Conservation (phyloP, 2,113 vertebrate genomes). For the Neodon shergylaensis region DNA sequence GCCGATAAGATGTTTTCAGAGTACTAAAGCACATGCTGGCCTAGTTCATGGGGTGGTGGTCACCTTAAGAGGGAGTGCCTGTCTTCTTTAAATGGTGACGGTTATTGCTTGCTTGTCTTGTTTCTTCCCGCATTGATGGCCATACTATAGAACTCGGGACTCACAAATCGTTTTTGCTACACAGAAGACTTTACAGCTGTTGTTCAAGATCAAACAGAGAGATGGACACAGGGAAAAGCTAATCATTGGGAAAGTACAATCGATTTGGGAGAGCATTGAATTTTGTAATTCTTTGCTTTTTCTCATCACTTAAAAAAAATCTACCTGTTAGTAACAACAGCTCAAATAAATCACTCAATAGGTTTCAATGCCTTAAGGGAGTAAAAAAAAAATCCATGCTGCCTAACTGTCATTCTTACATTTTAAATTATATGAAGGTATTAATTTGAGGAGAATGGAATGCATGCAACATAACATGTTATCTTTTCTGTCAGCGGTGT, state of each 20-base stretch:
- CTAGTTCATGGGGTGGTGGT: no score
- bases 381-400: conserved; percentile 39
- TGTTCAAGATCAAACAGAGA: conserved; percentile 64
- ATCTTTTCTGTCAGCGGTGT: neutral
- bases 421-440: neutral
- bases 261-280: conserved; percentile 32
- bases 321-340: conserved; percentile 67
- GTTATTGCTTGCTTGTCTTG: neutral
- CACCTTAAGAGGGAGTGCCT: neutral
- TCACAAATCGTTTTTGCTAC: neutral
- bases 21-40: neutral
- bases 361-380: conserved; percentile 60
- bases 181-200: conserved; percentile 62
- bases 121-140: conserved; percentile 17
- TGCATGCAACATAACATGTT: no score
- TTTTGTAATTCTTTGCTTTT: conserved; percentile 75
- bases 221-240: conserved; percentile 70
- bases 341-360: conserved; percentile 71
- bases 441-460: neutral
- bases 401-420: conserved; percentile 1
- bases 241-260: conserved; percentile 70
- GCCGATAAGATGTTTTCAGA: neutral
- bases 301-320: conserved; percentile 42
- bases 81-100: no score
- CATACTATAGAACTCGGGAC: neutral